Percentiles rank a stretch among this genome's conserved stretches.
phyloP scores from a whole-genome alignment of 2,888 invertebrate genomes.

The Andrena dorsata region DNA sequence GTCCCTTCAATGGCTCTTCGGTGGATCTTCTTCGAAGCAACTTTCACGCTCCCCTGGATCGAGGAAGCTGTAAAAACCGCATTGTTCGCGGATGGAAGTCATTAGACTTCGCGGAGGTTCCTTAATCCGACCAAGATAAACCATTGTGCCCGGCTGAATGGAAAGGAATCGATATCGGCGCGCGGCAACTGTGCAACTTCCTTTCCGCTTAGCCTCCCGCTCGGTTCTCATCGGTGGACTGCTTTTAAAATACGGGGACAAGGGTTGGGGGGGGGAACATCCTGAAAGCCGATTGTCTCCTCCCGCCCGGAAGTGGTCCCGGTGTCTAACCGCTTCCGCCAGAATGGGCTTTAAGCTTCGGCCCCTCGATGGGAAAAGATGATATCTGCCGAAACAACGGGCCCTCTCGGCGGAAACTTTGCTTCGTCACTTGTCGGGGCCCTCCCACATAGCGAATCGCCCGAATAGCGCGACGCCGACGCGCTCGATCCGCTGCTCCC shows the following conservation, averaged over 20 bases:
- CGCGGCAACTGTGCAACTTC: conserved; percentile 46
- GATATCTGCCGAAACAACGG: conserved; percentile 46
- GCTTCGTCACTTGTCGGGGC: not conserved
- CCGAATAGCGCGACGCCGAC: not conserved
- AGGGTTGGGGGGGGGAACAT: conserved; percentile 6
- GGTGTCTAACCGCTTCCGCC: conserved; percentile 70
- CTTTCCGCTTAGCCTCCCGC: conserved; percentile 42
- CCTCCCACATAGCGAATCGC: not conserved
- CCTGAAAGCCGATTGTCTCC: conserved; percentile 65
- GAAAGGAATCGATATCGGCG: conserved; percentile 63
- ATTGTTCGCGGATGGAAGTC: conserved; percentile 14
- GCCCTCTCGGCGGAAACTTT: conserved; percentile 29
- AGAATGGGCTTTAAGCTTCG: conserved; percentile 57
- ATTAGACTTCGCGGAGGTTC: conserved; percentile 6
- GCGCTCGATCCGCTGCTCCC: no score
- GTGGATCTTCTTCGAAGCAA: not conserved
- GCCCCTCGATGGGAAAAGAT: conserved; percentile 58
- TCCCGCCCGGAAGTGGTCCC: conserved; percentile 74
- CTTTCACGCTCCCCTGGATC: not conserved
- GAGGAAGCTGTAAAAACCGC: not conserved
- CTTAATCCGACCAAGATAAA: conserved; percentile 24
- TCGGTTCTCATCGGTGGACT: conserved; percentile 66
- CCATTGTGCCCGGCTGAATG: conserved; percentile 20
- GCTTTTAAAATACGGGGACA: conserved; percentile 59
- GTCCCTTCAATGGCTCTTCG: not conserved